Evolutionary conservation across 2,797 vertebrate species (phyloP), one percentile per base, ranked within the genome.

Genomic region (Heterohyrax brucei): DNA sequence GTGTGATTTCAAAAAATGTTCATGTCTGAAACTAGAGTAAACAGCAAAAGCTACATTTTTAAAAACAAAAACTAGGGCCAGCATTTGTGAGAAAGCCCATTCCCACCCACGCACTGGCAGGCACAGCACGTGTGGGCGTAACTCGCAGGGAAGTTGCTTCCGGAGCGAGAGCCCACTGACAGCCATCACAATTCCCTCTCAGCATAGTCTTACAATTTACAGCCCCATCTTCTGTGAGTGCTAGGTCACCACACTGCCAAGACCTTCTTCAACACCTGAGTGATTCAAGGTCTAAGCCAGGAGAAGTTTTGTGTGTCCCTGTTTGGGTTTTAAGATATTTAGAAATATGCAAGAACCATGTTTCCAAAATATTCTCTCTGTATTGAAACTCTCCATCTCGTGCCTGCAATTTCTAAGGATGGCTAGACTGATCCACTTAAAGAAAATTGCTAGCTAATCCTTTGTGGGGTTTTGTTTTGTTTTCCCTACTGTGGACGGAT

Each of bases 1-100:
- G 90, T 50, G 61, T 84, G 86, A 44, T 91, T 95, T 96, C 50
- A 87, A 95, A 96, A 97, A 95, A 73, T 83, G 10, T 90, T 12
- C 70, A 62, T 83, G 79, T 94, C 94, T 96, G 82, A 96, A 97
- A 91, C 95, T 89, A 83, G 96, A 97, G 96, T 97, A 97, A 97
- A 97, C 93, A 96, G 46, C 95, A 89, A 96, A 96, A 93, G n/a
- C 95, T 92, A 91, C 85, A 96, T 95, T 97, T 96, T 96, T 84
- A 94, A 97, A 97, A 97, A 95, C 84, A 93, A 96, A 95, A 79
- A 14, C 9, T 16, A 90, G 87, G 93, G 91, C 91, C 95, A 97
- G 97, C 72, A 4, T 92, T 97, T 95, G 93, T 94, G 94, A 96
- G 82, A 80, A 97, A 96, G 95, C 94, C 96, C 91, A 16, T 91